Conservation (phyloP, 2,113 vertebrate species). For the Meriones unguiculatus region DNA sequence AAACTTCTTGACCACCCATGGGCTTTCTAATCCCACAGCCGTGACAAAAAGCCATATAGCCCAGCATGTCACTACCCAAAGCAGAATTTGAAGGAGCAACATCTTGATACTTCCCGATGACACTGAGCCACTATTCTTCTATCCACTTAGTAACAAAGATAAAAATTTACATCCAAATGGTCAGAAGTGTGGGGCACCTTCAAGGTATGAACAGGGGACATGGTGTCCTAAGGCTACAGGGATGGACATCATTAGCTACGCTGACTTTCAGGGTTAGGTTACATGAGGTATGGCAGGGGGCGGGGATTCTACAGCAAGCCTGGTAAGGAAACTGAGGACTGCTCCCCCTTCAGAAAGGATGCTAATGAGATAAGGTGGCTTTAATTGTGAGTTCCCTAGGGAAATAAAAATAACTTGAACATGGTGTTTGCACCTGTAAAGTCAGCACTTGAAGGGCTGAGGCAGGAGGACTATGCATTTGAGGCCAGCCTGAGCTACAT, state of each 20-base stretch:
- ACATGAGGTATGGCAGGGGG: too few species aligned
- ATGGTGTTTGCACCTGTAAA: background rate
- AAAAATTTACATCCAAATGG: background rate
- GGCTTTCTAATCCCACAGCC: background rate
- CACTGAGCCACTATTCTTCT: background rate
- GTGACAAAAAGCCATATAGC: background rate
- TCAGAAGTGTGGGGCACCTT: background rate
- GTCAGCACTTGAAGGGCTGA: background rate
- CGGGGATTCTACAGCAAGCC: background rate
- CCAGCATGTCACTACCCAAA: background rate
- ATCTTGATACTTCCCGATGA: background rate
- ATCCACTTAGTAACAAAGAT: background rate
- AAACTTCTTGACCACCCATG: background rate
- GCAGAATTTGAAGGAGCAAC: background rate
- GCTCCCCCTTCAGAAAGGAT: background rate
- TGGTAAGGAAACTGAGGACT: background rate
- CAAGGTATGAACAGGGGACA: too few species aligned
- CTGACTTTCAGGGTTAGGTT: background rate
- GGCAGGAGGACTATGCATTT: background rate
- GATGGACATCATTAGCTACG: fast-evolving
- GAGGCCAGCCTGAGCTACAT: background rate
- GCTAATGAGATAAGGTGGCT: background rate
- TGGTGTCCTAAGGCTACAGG: background rate
- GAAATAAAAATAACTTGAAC: background rate
- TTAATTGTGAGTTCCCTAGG: background rate